Conservation (phyloP, 2,888 invertebrate species). For the Drosophila glabriapex region DNA sequence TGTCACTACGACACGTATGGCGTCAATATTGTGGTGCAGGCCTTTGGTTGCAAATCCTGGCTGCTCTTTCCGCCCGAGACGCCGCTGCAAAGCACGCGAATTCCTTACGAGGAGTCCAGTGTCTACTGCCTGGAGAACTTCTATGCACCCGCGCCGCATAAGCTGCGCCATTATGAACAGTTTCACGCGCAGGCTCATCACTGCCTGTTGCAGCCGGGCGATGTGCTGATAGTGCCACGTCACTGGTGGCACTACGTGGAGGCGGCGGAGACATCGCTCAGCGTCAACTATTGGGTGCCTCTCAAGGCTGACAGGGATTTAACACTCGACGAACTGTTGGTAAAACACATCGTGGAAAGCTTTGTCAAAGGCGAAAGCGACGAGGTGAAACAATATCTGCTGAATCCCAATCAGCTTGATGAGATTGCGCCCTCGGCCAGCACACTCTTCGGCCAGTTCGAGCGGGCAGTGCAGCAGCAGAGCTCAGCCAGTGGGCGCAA, state of each 20-base stretch:
- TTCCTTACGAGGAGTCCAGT: conserved; percentile 98
- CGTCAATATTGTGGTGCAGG: conserved; percentile 95
- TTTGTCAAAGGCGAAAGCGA: conserved; percentile 87
- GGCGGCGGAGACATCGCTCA: conserved; percentile 90
- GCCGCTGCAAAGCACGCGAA: conserved; percentile 91
- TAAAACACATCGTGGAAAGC: conserved; percentile 89
- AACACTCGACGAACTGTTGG: conserved; percentile 88
- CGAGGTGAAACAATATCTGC: conserved; percentile 86
- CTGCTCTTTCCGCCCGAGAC: conserved; percentile 94
- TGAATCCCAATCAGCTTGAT: conserved; percentile 90
- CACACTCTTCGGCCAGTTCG: conserved; percentile 55
- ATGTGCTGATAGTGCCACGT: conserved; percentile 94
- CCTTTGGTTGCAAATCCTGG: conserved; percentile 97
- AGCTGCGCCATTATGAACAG: conserved; percentile 42
- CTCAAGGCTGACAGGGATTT: conserved; percentile 85
- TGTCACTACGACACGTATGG: conserved; percentile 98
- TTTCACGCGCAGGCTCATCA: conserved; percentile 82
- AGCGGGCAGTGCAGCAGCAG: conserved; percentile 44
- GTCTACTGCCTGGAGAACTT: conserved; percentile 95
- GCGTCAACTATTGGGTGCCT: conserved; percentile 91
- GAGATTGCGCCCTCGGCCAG: conserved; percentile 48
- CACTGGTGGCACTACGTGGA: conserved; percentile 99
- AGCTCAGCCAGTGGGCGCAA: conserved; percentile 24
- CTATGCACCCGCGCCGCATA: conserved; percentile 87
- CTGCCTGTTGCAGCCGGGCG: conserved; percentile 92